Conservation (phyloP, 2,113 vertebrate genomes). For the Aramus guarauna region DNA sequence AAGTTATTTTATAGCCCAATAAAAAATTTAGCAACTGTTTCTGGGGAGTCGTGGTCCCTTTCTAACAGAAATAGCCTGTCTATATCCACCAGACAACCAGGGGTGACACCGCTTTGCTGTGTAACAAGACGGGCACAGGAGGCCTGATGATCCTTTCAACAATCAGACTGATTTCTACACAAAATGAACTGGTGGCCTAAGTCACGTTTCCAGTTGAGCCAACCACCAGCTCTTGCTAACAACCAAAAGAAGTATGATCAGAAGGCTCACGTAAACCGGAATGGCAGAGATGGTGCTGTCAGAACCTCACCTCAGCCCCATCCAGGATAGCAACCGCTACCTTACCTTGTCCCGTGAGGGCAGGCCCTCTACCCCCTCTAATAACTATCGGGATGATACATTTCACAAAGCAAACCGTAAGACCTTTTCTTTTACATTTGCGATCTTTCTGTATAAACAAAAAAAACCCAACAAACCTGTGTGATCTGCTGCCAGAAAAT, state of each 20-base stretch:
- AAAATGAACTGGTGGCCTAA: background rate
- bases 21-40: background rate
- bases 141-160: background rate
- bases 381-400: background rate
- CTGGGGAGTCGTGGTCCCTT: background rate
- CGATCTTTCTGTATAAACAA: background rate
- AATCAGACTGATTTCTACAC: background rate
- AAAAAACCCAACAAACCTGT: fast-evolving
- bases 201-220: background rate
- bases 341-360: no score
- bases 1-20: background rate
- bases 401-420: background rate
- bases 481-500: background rate
- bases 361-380: background rate
- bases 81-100: background rate
- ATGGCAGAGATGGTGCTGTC: background rate
- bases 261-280: background rate
- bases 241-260: background rate
- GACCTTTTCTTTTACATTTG: background rate
- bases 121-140: background rate
- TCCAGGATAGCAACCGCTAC: fast-evolving
- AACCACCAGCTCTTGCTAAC: background rate
- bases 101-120: background rate
- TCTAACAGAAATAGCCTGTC: background rate
- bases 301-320: background rate